These are phyloP conservation scores for Drosophila willistoni DNA, from an alignment of 1,140 invertebrate genomes.

Conservation along the genomic window DNA sequence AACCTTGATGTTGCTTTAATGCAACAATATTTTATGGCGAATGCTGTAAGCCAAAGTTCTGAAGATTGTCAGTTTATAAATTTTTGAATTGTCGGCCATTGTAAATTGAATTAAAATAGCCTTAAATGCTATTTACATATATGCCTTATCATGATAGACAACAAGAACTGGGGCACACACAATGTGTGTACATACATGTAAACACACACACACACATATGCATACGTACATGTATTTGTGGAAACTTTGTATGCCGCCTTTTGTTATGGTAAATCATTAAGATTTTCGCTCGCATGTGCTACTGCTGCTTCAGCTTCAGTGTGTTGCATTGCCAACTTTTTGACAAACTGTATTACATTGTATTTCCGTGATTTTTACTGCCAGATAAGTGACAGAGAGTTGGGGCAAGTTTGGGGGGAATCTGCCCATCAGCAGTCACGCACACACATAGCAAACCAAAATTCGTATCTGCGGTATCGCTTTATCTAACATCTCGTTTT, in stretches of 20 bases:
- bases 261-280: conserved; percentile 44
- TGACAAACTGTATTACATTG: conserved; percentile 63
- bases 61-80: not conserved
- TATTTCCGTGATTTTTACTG: conserved; percentile 46
- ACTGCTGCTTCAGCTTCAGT: conserved; percentile 1
- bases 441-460: conserved; percentile 50
- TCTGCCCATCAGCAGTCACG: conserved; percentile 47
- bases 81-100: conserved; percentile 1
- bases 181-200: no score
- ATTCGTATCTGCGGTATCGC: conserved; percentile 45
- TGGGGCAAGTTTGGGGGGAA: conserved; percentile 20
- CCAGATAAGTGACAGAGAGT: conserved; percentile 21
- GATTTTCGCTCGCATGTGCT: conserved; percentile 12
- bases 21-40: no score
- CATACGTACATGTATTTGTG: not conserved
- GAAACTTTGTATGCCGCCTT: conserved; percentile 3
- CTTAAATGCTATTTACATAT: not conserved
- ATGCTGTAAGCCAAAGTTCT: not conserved
- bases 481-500: conserved; percentile 21
- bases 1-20: not conserved
- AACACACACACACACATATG: no score
- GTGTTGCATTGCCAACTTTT: conserved; percentile 42
- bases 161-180: not conserved
- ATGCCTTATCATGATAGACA: not conserved
- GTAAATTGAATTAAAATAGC: not conserved